Percentiles rank a stretch among this genome's conserved stretches.
Evolutionary conservation across 2,888 invertebrate genomes (phyloP).

Genomic region (Perizoma flavofasciatum): DNA sequence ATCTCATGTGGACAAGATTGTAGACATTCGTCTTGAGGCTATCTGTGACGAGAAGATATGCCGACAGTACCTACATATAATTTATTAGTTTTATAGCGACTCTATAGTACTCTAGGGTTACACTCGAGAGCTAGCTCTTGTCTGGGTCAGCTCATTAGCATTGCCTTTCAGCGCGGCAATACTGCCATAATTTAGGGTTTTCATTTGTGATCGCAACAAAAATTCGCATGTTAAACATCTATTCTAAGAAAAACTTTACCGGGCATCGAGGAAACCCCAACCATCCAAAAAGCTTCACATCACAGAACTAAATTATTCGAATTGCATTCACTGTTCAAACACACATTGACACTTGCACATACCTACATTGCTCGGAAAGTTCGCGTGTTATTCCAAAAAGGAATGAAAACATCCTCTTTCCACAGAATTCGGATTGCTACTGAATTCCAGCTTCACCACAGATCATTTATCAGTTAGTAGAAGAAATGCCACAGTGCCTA

Average conservation of each 20-base stretch:
- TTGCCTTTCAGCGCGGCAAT: no score
- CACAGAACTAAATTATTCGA: constrained; percentile 27
- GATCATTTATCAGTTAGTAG: constrained; percentile 14
- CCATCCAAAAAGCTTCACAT: constrained; percentile 45
- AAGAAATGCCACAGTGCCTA: not conserved
- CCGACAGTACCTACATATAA: no score
- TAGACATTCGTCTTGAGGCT: no score
- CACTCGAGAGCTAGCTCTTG: no score
- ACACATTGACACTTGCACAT: constrained; percentile 12
- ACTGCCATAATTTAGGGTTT: no score
- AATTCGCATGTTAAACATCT: no score
- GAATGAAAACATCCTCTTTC: constrained; percentile 23
- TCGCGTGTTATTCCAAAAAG: constrained; percentile 6
- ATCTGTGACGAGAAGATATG: no score
- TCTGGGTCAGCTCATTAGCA: no score
- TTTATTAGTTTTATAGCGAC: no score
- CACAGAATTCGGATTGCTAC: constrained; percentile 25
- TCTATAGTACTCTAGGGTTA: no score
- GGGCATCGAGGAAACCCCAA: constrained; percentile 47
- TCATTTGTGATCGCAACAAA: no score
- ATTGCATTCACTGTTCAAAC: constrained; percentile 1
- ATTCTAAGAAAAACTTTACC: constrained; percentile 38
- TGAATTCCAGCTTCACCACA: constrained; percentile 25
- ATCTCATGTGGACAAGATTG: no score
- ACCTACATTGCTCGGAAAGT: constrained; percentile 24